A percentile compares a stretch with the other conserved stretches of the same genome.
These are phyloP conservation scores for Meteorus cinctellus DNA, from an alignment of 2,888 invertebrate species.

Conservation along the genomic window DNA sequence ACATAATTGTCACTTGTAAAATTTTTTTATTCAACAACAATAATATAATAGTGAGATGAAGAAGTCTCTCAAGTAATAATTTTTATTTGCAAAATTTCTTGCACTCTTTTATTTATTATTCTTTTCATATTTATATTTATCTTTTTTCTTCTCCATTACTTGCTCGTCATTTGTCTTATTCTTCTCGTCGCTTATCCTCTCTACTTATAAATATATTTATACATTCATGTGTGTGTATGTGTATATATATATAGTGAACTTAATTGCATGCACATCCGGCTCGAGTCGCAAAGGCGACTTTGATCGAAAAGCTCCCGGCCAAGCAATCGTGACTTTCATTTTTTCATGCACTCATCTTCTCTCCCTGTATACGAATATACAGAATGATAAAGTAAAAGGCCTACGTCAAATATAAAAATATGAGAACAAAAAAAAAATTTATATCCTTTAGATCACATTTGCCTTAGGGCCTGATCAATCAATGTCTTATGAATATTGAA, in stretches of 20 bases:
- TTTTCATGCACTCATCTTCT: slow-evolving; percentile 17
- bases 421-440: not conserved
- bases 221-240: not conserved
- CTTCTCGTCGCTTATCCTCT: slow-evolving; percentile 13
- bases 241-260: slow-evolving; percentile 30
- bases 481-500: slow-evolving; percentile 23
- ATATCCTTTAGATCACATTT: slow-evolving; percentile 22
- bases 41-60: not conserved
- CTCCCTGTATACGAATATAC: slow-evolving; percentile 23
- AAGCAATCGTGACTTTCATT: slow-evolving; percentile 44
- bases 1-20: not conserved
- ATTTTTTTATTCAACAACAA: not conserved
- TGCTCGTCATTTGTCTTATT: slow-evolving; percentile 4
- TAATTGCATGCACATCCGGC: slow-evolving; percentile 49
- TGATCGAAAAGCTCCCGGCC: slow-evolving; percentile 48
- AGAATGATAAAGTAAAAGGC: slow-evolving; percentile 1
- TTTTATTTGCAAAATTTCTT: not conserved
- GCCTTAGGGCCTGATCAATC: slow-evolving; percentile 32
- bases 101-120: not conserved
- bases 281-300: slow-evolving; percentile 31
- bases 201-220: slow-evolving; percentile 30
- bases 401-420: not conserved
- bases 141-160: slow-evolving; percentile 35
- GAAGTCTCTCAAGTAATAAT: not conserved
- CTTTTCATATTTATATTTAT: slow-evolving; percentile 7